Base-by-base conservation (phyloP, 1,140 invertebrate genomes). In the Neodiprion pinetum region DNA sequence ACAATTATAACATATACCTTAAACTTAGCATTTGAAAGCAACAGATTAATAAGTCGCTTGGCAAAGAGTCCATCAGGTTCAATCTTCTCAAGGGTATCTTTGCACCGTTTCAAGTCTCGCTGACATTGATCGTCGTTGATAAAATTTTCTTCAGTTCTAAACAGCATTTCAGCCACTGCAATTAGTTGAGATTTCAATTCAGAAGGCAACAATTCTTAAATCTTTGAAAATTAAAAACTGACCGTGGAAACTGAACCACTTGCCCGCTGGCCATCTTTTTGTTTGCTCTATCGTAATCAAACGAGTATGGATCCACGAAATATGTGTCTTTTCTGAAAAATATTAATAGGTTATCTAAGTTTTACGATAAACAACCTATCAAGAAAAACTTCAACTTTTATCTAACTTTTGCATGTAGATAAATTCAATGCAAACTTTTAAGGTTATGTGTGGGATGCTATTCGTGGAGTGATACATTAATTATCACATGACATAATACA, bases 271-370 rank as follows among this genome's bases (percentile, higher is more conserved):
- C 53, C 67, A 77, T 71, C 21, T 28, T 72, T 48, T 79, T 74
- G 5, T 23, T 74, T 9, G 74, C 67, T 40, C 75, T 77, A 50
- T 81, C 72, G 69, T 82, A 83, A 74, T 76, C 82, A 67, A 84
- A 79, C 9, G 83, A 83, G 75, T 82, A 74, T 53, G 83, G 82
- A 80, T 85, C 81, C 23, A 84, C 8, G 9, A 78, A 53, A 11
- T 81, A 49, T 10, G 79, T 69, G 7, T 77, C 9, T 17, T 61
- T 17, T 12, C 53, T 61, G 53, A 61, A 61, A 61, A 61, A 17
- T 5, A 12, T 40, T 40, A 40, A 40, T 40, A 40, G 28, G 28
- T 40, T 40, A 40, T 40, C 28, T 5, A 40, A 40, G 5, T 40
- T 40, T 40, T 40, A 40, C 5, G 28, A 40, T 40, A 2, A 40